Evolutionary conservation across 23 tunicate genomes (phyloP).

Genomic region (Clavelina lepadiformis): DNA sequence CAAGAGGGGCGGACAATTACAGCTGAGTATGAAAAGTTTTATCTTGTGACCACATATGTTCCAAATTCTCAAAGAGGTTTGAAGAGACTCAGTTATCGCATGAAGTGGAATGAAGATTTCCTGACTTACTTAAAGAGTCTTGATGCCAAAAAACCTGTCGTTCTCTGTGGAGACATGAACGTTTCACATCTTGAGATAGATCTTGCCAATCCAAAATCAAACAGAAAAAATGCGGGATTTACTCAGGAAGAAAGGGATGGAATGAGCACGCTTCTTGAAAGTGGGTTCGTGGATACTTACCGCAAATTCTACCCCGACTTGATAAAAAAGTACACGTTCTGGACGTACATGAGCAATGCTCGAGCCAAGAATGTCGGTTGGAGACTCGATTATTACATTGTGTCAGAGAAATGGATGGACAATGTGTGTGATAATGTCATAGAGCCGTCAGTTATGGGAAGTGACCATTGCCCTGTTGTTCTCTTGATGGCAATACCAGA

Average conservation of each 20-base stretch:
- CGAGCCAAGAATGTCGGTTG: constrained; percentile 97
- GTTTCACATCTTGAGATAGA: constrained; percentile 92
- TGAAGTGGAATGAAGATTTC: constrained; percentile 91
- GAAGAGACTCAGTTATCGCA: constrained; percentile 71
- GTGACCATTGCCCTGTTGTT: constrained; percentile 97
- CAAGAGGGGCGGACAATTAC: constrained; percentile 87
- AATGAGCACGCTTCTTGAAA: constrained; percentile 46
- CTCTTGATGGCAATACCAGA: constrained; percentile 51
- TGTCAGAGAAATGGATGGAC: constrained; percentile 47
- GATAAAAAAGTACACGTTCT: constrained; percentile 75
- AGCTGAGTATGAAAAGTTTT: constrained; percentile 89
- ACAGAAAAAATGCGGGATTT: constrained; percentile 83
- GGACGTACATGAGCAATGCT: constrained; percentile 95
- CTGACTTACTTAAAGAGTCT: constrained; percentile 48
- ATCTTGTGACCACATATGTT: constrained; percentile 83
- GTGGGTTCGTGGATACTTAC: constrained; percentile 74
- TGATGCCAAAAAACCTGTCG: constrained; percentile 81
- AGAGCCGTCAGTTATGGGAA: constrained; percentile 68
- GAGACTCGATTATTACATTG: constrained; percentile 93
- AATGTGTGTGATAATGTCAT: constrained; percentile 83
- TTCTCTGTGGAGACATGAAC: constrained; percentile 93
- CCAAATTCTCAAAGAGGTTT: constrained; percentile 95
- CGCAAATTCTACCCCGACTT: constrained; percentile 87
- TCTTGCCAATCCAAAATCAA: constrained; percentile 82
- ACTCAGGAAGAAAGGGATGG: constrained; percentile 94